Base-by-base conservation (phyloP, 2,113 vertebrate genomes). In the Panthera tigris region DNA sequence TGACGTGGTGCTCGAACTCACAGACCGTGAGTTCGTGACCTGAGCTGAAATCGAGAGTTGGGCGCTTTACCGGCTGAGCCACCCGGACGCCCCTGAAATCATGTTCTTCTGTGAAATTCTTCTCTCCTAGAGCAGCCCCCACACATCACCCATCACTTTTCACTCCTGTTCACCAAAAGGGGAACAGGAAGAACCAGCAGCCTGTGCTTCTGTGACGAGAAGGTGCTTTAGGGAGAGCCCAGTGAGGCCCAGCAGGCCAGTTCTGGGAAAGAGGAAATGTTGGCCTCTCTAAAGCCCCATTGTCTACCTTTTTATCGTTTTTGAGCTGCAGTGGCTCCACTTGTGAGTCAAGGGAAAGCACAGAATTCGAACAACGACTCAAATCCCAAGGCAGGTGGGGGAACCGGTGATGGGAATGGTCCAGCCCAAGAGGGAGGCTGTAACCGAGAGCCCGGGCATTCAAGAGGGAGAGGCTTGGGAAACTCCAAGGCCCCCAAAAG, bases 321-420 rank as follows among this genome's bases (percentile, higher is more conserved):
- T 0, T 1, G 48, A 76, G 29, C 33, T 3, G 6, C 66, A 5
- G 14, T 1, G 0, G 0, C 12, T 73, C 31, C 0, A 1, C 39
- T 10, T 25, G 11, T 2, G 5, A 41, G 33, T 7, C 21, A 29
- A 61, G 81, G 19, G 80, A n/a, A 48, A 36, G 57, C 36, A 57
- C 66, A 23, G 78, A 19, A 68, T 27, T 57, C 23, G 23, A 82
- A 57, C 12, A 18, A 3, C 8, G 23, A 79, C 61, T 27, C 1
- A 36, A 12, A 50, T 52, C 7, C 33, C 12, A 1, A n/a, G 63
- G 69, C 13, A 6, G 0, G 0, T 5, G 36, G 76, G 66, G 82
- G 45, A 66, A 57, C 23, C 57, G 0, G 48, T 1, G 61, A 55
- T 4, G 66, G 48, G 31, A 15, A 52, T 5, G 55, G 33, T 18